Evolutionary conservation across 35 echinoderm and acorn worm species (phyloP).

Genomic region (Hemicentrotus pulcherrimus): DNA sequence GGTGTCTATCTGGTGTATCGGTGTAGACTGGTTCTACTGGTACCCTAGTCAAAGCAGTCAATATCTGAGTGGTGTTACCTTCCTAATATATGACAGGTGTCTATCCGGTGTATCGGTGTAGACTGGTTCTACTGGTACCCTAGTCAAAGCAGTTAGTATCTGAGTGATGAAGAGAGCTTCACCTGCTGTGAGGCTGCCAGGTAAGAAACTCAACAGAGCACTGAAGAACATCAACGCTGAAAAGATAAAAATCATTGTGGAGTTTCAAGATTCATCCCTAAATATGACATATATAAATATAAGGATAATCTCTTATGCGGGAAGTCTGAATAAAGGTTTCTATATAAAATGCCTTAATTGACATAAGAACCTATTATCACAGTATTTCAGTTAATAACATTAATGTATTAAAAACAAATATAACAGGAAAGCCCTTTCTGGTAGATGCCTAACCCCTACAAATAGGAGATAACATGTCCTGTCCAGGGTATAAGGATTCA

Average conservation of each 20-base stretch:
- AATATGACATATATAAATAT: no score
- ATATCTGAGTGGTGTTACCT: conserved; percentile 10
- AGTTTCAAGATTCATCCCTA: neutral
- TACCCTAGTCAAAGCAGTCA: neutral
- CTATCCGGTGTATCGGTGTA: neutral
- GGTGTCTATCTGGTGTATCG: conserved; percentile 15
- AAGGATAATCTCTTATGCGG: no score
- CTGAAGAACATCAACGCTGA: conserved; percentile 45
- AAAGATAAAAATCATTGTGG: neutral
- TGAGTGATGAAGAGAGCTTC: conserved; percentile 38
- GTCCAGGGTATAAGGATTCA: no score
- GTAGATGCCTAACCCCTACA: no score
- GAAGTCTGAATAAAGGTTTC: no score
- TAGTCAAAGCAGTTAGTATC: neutral
- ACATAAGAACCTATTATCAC: no score
- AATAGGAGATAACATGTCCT: no score
- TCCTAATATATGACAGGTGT: conserved; percentile 2
- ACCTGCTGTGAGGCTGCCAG: conserved; percentile 27
- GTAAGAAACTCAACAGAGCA: conserved; percentile 12
- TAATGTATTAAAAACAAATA: no score
- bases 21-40: conserved; percentile 6
- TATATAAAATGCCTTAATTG: no score
- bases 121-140: conserved; percentile 20
- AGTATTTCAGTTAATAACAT: no score
- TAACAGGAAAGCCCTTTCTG: no score